phyloP scores from a whole-genome alignment of 2,113 vertebrate genomes.

The Coracopsis vasa region DNA sequence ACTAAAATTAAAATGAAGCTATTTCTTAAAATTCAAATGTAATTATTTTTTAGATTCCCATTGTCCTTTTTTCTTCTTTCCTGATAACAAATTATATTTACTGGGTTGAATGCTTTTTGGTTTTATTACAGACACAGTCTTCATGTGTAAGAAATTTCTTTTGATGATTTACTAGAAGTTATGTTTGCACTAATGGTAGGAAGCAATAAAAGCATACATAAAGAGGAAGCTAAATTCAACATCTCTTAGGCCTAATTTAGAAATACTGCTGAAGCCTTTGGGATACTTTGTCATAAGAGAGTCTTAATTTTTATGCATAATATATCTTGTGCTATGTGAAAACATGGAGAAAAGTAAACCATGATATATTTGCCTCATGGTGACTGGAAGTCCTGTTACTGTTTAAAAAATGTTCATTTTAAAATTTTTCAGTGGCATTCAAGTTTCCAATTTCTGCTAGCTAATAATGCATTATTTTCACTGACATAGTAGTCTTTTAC shows the following conservation, averaged over 20 bases:
- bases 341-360: not conserved
- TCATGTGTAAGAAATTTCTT: not conserved
- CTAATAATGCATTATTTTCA: not conserved
- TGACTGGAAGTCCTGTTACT: not conserved
- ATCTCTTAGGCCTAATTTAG: conserved; percentile 6
- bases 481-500: not conserved
- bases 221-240: not conserved
- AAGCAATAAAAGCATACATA: conserved; percentile 16
- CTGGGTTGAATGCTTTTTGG: not conserved
- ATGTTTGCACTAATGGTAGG: not conserved
- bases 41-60: not conserved
- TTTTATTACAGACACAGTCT: not conserved
- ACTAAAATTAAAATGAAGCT: not conserved
- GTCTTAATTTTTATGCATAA: conserved; percentile 14
- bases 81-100: not conserved
- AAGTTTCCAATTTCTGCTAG: not conserved
- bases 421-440: not conserved
- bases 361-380: not conserved
- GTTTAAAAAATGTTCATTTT: not conserved
- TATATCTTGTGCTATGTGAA: not conserved
- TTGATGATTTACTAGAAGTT: not conserved
- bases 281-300: not conserved
- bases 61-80: not conserved
- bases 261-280: conserved; percentile 19
- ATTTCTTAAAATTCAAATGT: not conserved